A percentile compares a stretch with the other conserved stretches of the same genome.
phyloP scores from a whole-genome alignment of 2,113 vertebrate genomes.

The Promerops cafer region DNA sequence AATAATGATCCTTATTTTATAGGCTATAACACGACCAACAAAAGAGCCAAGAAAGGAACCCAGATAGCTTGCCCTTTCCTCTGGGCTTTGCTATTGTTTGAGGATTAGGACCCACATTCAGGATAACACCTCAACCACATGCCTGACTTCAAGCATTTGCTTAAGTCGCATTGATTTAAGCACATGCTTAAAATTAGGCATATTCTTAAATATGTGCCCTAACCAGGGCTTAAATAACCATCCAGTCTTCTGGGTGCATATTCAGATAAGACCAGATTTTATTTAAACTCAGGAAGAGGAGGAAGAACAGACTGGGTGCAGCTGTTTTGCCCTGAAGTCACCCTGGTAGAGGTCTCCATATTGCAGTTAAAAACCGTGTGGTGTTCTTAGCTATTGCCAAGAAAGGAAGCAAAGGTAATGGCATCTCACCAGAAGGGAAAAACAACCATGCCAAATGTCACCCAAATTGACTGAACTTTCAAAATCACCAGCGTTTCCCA shows the following conservation, averaged over 20 bases:
- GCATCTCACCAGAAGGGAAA: constrained; percentile 25
- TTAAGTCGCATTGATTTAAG: constrained; percentile 57
- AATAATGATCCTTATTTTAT: constrained; percentile 58
- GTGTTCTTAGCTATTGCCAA: not conserved
- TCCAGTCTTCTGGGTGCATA: constrained; percentile 17
- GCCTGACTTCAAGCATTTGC: constrained; percentile 64
- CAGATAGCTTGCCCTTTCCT: constrained; percentile 48
- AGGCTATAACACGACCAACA: constrained; percentile 17
- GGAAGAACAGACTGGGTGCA: constrained; percentile 1
- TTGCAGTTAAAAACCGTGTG: not conserved
- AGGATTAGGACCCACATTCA: constrained; percentile 59
- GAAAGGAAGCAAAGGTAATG: not conserved
- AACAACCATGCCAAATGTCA: not conserved
- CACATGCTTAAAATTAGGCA: constrained; percentile 44
- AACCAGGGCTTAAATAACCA: not conserved
- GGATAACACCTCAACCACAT: constrained; percentile 46
- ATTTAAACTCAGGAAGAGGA: not conserved
- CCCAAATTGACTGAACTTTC: not conserved
- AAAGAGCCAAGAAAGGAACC: constrained; percentile 35
- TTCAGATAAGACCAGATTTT: constrained; percentile 15
- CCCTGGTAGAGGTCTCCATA: not conserved
- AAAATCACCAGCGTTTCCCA: constrained; percentile 26
- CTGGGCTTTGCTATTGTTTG: constrained; percentile 42
- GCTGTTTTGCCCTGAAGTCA: constrained; percentile 29
- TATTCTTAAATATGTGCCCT: constrained; percentile 46